Conservation (phyloP, 2,888 invertebrate species). For the Bugula neritina region DNA sequence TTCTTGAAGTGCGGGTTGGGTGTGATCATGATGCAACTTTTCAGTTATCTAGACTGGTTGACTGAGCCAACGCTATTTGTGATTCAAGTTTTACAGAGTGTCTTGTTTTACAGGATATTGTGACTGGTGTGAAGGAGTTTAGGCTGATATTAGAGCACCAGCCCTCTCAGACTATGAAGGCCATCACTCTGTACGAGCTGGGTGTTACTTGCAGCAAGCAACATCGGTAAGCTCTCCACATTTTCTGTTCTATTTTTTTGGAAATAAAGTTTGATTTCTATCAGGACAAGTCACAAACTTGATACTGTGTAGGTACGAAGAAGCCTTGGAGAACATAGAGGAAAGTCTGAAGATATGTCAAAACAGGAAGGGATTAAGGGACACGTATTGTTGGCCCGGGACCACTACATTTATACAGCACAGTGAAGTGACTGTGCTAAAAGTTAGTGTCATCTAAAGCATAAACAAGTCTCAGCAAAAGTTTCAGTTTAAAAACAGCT, state of each 20-base stretch:
- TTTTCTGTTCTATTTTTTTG: neutral
- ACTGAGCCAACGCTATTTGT: too few relatives aligned
- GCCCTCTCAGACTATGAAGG: slow-evolving; percentile 14
- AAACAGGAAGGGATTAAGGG: neutral
- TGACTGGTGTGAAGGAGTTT: slow-evolving; percentile 11
- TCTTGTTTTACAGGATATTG: neutral
- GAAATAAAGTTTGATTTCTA: too few relatives aligned
- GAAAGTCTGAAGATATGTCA: neutral
- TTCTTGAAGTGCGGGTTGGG: too few relatives aligned
- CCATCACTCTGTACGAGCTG: slow-evolving; percentile 17
- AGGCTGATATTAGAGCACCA: neutral
- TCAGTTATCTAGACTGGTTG: too few relatives aligned
- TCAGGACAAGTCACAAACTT: too few relatives aligned
- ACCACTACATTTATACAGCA: slow-evolving; percentile 3
- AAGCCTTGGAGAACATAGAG: neutral
- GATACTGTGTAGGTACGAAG: neutral
- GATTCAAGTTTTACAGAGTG: too few relatives aligned
- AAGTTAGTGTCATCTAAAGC: neutral
- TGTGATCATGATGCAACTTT: too few relatives aligned
- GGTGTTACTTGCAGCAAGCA: slow-evolving; percentile 2
- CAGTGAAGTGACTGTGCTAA: neutral
- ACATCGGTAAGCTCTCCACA: neutral
- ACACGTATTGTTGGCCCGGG: slow-evolving; percentile 5
- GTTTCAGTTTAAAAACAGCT: too few relatives aligned
- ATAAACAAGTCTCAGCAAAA: too few relatives aligned